These are phyloP conservation scores for Aplodontia rufa DNA, from an alignment of 2,113 vertebrate genomes.

Conservation along the genomic window DNA sequence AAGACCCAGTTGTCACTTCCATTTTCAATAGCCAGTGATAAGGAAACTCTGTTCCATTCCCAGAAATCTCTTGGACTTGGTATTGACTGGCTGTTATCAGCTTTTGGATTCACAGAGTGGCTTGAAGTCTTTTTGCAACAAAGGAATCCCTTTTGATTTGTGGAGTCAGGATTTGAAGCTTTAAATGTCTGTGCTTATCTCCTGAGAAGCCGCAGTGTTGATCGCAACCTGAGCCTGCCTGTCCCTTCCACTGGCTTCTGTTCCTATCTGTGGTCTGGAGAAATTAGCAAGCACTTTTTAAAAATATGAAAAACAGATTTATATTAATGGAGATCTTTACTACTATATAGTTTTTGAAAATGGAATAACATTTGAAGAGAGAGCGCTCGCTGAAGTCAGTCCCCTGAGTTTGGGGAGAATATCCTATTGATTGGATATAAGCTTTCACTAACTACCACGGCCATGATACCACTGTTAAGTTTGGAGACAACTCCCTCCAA, in stretches of 20 bases:
- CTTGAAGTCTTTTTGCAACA: not conserved
- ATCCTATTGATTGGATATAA: not conserved
- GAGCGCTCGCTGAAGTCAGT: not conserved
- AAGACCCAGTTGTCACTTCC: not conserved
- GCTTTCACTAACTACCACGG: not conserved
- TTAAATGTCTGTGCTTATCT: not conserved
- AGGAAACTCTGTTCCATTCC: not conserved
- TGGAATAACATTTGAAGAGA: conserved; percentile 7
- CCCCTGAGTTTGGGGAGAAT: not conserved
- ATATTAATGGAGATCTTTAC: not conserved
- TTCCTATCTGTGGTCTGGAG: not conserved
- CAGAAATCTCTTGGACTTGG: not conserved
- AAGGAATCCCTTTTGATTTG: conserved; percentile 18
- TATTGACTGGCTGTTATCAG: not conserved
- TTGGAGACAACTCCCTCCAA: not conserved
- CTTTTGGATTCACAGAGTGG: not conserved
- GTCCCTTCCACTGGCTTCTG: not conserved
- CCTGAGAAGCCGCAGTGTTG: not conserved
- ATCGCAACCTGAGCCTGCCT: not conserved
- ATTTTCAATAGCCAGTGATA: not conserved
- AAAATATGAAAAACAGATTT: conserved; percentile 4
- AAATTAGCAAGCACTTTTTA: conserved; percentile 15
- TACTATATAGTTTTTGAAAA: not conserved
- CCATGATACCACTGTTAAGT: not conserved
- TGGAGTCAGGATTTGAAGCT: not conserved